Base-by-base conservation (phyloP, 2,888 invertebrate species). In the Rhamnusium bicolor region DNA sequence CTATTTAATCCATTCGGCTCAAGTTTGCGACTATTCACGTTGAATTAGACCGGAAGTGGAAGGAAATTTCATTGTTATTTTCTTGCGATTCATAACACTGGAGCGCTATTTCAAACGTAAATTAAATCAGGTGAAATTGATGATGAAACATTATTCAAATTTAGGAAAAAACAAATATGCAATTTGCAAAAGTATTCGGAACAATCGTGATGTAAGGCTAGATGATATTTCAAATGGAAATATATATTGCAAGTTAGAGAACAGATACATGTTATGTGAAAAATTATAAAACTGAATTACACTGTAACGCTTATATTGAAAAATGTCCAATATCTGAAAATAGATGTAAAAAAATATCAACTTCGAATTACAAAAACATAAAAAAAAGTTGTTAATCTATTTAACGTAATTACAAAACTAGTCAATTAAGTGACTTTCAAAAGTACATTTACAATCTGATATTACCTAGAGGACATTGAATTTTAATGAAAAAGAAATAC, bases 51-150 rank as follows among this genome's bases (percentile, higher is more conserved):
- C 21, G 71, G 58, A 66, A 60, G 60, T 27, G 49, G 58, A 49
- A 70, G 60, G 66, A 60, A 69, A 69, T 69, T 69, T 51, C 69
- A 69, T 61, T 54, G 65, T 66, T 58, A 71, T 49, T 71, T 60
- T 29, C 21, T 18, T 60, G 32, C 29, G 47, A 63, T 63, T 63
- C 56, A 63, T 70, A 62, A 56, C 21, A n/a, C 49, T 0, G 58
- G 14, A 54, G 65, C 47, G 49, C 58, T 46, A 19, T 58, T 65
- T 61, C 27, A 21, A 29, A 51, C 29, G 58, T 16, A 51, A 71
- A 71, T 71, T 71, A 66, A 51, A 60, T 49, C 60, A 19, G 40
- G 53, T 40, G 24, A 27, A 61, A 53, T 58, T 58, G 47, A 47
- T 27, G 49, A 65, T 27, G 19, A 32, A 21, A 27, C 53, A n/a